Percentiles rank a stretch among this genome's conserved stretches.
phyloP scores from a whole-genome alignment of 2,888 invertebrate species.

The Taenaris catops region DNA sequence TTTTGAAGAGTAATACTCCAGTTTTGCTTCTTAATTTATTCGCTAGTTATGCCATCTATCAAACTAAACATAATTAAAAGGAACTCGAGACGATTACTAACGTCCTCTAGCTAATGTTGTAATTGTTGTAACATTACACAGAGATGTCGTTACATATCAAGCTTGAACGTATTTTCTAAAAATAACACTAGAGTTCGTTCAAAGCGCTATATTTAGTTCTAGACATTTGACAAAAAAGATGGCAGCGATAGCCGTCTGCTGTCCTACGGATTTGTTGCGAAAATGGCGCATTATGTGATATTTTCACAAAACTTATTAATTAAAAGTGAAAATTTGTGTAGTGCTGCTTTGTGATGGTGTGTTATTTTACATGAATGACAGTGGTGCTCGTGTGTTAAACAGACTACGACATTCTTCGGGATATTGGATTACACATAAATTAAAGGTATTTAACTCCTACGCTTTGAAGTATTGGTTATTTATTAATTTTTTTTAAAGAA shows the following conservation, averaged over 20 bases:
- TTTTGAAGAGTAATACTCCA: too few species aligned
- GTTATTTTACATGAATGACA: slow-evolving; percentile 66
- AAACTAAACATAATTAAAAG: too few species aligned
- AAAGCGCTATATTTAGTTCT: slow-evolving; percentile 77
- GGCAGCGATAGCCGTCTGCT: slow-evolving; percentile 76
- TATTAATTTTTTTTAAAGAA: slow-evolving; percentile 10
- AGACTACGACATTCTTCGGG: slow-evolving; percentile 70
- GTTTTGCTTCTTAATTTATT: too few species aligned
- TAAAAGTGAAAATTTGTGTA: slow-evolving; percentile 73
- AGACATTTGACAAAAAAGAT: slow-evolving; percentile 80
- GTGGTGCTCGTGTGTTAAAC: slow-evolving; percentile 67
- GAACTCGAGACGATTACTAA: too few species aligned
- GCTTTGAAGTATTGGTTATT: slow-evolving; percentile 29
- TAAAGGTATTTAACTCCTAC: slow-evolving; percentile 72
- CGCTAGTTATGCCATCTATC: too few species aligned
- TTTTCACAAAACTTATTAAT: slow-evolving; percentile 68
- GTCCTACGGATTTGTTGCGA: slow-evolving; percentile 72
- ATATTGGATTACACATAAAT: slow-evolving; percentile 78
- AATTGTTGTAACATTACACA: not conserved
- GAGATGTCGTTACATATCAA: slow-evolving; percentile 48
- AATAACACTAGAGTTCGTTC: slow-evolving; percentile 79
- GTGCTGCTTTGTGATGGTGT: slow-evolving; percentile 74
- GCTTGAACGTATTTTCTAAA: slow-evolving; percentile 60
- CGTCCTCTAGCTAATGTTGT: slow-evolving; percentile 19
- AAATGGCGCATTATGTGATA: slow-evolving; percentile 78